A percentile compares a stretch with the other conserved stretches of the same genome.
phyloP scores from a whole-genome alignment of 2,888 invertebrate species.

The Apotomis betuletana region DNA sequence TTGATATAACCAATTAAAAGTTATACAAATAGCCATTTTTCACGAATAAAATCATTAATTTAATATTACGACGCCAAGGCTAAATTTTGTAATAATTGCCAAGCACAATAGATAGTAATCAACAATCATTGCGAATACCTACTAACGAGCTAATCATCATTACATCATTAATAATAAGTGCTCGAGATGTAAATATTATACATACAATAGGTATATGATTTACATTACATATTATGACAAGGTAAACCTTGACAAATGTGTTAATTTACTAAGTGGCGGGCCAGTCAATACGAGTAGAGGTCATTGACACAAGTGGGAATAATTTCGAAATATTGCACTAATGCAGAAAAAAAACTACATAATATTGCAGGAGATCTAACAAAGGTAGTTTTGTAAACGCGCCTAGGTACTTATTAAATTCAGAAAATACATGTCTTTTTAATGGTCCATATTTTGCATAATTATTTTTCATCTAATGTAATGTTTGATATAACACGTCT shows the following conservation, averaged over 20 bases:
- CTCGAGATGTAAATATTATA: constrained; percentile 21
- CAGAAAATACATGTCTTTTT: too few species aligned
- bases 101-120: constrained; percentile 21
- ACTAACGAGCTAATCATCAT: constrained; percentile 24
- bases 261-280: constrained; percentile 7
- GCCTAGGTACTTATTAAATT: too few species aligned
- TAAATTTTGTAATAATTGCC: constrained; percentile 7
- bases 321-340: background rate
- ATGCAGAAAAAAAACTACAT: background rate
- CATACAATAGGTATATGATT: background rate
- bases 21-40: background rate
- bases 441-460: too few species aligned
- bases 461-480: too few species aligned
- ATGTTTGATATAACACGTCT: too few species aligned
- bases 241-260: constrained; percentile 16
- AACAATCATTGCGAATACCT: constrained; percentile 18
- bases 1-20: background rate
- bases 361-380: background rate
- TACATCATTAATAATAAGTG: constrained; percentile 27
- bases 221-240: constrained; percentile 2
- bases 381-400: too few species aligned
- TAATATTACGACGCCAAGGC: constrained; percentile 21
- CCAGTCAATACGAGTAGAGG: constrained; percentile 1
- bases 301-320: background rate
- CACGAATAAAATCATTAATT: background rate